phyloP scores from a whole-genome alignment of 2,888 invertebrate species.

The Habrosyne pyritoides region DNA sequence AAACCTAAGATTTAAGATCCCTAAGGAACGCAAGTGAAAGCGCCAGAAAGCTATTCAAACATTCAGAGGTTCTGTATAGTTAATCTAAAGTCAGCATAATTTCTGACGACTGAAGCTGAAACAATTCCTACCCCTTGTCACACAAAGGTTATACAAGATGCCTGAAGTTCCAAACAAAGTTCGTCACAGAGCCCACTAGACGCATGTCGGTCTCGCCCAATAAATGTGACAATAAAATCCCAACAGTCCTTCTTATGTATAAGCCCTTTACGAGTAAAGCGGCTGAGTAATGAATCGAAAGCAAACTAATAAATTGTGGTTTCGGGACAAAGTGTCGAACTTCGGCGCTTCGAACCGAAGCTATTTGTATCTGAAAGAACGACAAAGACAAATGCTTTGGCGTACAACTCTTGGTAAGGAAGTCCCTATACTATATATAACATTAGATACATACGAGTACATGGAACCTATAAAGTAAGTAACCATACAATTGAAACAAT shows the following conservation, averaged over 20 bases:
- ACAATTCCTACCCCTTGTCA: not conserved
- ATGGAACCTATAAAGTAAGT: too few relatives aligned
- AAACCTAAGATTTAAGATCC: too few relatives aligned
- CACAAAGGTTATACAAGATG: slow-evolving; percentile 13
- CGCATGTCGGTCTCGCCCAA: slow-evolving; percentile 20
- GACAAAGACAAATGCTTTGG: slow-evolving; percentile 43
- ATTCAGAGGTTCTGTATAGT: too few relatives aligned
- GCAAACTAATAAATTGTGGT: slow-evolving; percentile 63
- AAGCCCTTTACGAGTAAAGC: slow-evolving; percentile 46
- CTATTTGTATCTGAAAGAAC: slow-evolving; percentile 21
- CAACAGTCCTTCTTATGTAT: slow-evolving; percentile 43
- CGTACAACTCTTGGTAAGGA: slow-evolving; percentile 16
- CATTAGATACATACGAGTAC: too few relatives aligned
- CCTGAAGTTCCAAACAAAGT: slow-evolving; percentile 18
- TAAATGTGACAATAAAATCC: slow-evolving; percentile 56
- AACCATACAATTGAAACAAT: too few relatives aligned
- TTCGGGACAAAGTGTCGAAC: slow-evolving; percentile 49
- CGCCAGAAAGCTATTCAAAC: too few relatives aligned
- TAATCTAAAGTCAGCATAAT: not conserved
- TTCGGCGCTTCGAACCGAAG: slow-evolving; percentile 29
- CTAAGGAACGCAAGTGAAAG: too few relatives aligned
- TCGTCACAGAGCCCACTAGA: slow-evolving; percentile 17
- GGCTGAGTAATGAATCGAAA: slow-evolving; percentile 58
- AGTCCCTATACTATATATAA: too few relatives aligned
- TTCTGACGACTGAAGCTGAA: not conserved